Conservation (phyloP, 2,113 vertebrate species). For the Capra hircus region DNA sequence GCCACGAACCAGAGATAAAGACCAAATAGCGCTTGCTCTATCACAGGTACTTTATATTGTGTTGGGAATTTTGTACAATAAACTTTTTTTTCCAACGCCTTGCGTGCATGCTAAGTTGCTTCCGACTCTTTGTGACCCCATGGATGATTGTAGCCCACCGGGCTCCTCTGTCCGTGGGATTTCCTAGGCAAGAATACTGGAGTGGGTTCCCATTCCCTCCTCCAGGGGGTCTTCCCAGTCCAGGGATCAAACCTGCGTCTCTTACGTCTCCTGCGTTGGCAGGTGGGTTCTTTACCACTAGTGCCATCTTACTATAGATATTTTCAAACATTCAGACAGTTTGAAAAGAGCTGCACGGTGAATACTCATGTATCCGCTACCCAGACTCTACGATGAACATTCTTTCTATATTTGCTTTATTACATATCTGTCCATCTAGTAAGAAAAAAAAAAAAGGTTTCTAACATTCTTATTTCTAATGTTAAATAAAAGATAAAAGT, state of each 20-base stretch:
- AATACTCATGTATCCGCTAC: background rate
- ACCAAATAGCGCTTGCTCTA: background rate
- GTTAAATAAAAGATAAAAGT: background rate
- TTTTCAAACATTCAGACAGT: background rate
- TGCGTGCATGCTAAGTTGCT: background rate
- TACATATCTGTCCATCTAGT: background rate
- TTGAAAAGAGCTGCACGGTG: background rate
- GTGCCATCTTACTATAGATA: background rate
- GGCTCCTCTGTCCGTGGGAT: background rate
- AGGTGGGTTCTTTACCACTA: background rate
- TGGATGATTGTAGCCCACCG: background rate
- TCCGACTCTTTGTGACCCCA: background rate
- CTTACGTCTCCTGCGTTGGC: background rate
- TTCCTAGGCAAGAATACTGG: background rate
- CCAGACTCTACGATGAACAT: background rate
- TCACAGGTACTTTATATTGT: background rate
- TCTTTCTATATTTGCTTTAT: background rate
- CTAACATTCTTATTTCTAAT: background rate
- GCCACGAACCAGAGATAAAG: background rate
- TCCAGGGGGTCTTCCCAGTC: background rate
- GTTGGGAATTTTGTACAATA: background rate
- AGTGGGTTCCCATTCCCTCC: background rate
- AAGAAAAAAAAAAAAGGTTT: background rate
- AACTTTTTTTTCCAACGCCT: background rate
- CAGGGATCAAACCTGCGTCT: background rate